Evolutionary conservation across 2,888 invertebrate genomes (phyloP).

Genomic region (Drosophila lutescens): DNA sequence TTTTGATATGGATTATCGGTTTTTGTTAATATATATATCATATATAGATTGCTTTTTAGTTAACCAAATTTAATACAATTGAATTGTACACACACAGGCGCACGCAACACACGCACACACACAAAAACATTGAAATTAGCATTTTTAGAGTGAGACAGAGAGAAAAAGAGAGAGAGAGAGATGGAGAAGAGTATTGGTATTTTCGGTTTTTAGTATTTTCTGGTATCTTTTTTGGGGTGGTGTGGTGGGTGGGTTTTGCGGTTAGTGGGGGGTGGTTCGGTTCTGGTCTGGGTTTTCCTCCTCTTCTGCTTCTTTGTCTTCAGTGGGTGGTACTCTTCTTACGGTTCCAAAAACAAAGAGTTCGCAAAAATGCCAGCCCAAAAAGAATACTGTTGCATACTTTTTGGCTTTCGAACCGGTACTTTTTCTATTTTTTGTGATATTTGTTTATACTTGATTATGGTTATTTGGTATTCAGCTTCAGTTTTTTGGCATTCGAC

Average conservation of each 20-base stretch:
- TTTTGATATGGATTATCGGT: slow-evolving; percentile 32
- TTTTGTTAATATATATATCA: slow-evolving; percentile 37
- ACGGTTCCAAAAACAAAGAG: slow-evolving; percentile 65
- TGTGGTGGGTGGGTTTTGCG: slow-evolving; percentile 45
- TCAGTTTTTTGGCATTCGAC: slow-evolving; percentile 54
- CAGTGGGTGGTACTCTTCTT: slow-evolving; percentile 15
- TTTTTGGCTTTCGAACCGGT: slow-evolving; percentile 50
- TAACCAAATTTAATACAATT: slow-evolving; percentile 82
- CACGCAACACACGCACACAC: slow-evolving; percentile 61
- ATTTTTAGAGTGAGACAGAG: slow-evolving; percentile 46
- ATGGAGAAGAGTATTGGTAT: slow-evolving; percentile 19
- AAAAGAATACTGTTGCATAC: slow-evolving; percentile 59
- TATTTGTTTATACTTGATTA: slow-evolving; percentile 53
- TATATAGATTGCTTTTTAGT: slow-evolving; percentile 34
- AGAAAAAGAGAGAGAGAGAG: slow-evolving; percentile 9
- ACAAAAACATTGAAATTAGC: slow-evolving; percentile 79
- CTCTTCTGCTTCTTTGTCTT: slow-evolving; percentile 49
- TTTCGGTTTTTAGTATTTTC: slow-evolving; percentile 18
- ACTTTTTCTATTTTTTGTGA: slow-evolving; percentile 17
- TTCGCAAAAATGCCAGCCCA: slow-evolving; percentile 60
- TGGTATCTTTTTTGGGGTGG: slow-evolving; percentile 32
- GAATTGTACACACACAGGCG: slow-evolving; percentile 64
- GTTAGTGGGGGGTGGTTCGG: slow-evolving; percentile 45
- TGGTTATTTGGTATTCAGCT: slow-evolving; percentile 49
- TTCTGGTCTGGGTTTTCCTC: slow-evolving; percentile 17